phyloP scores from a whole-genome alignment of 2,888 invertebrate genomes.

The Drosophila koepferae region DNA sequence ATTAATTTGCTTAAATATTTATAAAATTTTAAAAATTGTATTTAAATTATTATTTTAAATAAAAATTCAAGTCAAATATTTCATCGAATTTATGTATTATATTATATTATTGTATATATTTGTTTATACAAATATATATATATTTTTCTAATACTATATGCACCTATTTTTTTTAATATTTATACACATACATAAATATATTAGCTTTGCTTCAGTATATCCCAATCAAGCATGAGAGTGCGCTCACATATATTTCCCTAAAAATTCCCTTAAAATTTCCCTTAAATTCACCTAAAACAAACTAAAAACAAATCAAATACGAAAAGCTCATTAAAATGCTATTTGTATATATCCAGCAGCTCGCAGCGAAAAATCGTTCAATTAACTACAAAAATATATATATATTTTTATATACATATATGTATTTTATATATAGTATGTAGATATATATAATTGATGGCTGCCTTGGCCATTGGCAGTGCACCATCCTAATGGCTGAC shows the following conservation, averaged over 20 bases:
- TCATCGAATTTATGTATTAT: too few species aligned
- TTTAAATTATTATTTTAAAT: too few species aligned
- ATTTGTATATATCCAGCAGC: constrained; percentile 8
- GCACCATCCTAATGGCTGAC: constrained; percentile 50
- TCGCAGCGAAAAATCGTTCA: constrained; percentile 4
- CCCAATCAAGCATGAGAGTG: not conserved
- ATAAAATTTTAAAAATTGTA: too few species aligned
- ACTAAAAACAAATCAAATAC: not conserved
- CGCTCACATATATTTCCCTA: not conserved
- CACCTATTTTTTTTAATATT: too few species aligned
- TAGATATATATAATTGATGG: constrained; percentile 27
- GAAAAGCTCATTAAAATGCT: not conserved
- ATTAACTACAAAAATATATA: constrained; percentile 6
- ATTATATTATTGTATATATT: too few species aligned
- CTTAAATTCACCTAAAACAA: not conserved
- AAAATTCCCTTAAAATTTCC: too few species aligned
- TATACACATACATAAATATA: too few species aligned
- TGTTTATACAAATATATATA: too few species aligned
- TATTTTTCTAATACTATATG: too few species aligned
- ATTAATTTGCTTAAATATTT: too few species aligned
- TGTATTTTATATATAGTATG: not conserved
- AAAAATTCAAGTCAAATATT: too few species aligned
- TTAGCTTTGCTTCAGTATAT: not conserved
- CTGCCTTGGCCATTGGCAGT: constrained; percentile 58
- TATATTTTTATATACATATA: not conserved